Percentiles rank a stretch among this genome's conserved stretches.
Evolutionary conservation across 2,113 vertebrate species (phyloP).

Genomic region (Tragelaphus buxtoni): DNA sequence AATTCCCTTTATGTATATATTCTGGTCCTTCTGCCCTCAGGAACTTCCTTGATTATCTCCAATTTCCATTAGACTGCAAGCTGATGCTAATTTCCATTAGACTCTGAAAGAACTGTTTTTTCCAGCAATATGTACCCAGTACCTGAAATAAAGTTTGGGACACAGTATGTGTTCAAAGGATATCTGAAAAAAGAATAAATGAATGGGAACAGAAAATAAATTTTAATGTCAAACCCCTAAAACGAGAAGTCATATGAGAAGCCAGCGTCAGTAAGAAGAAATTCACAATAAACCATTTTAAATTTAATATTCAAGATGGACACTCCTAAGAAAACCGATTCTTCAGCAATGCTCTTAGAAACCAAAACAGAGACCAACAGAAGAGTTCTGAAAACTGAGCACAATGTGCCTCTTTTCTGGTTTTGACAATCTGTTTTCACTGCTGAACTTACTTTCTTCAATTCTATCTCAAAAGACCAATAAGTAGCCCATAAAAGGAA

Average conservation of each 20-base stretch:
- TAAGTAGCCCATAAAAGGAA: slow-evolving; percentile 16
- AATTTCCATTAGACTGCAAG: not conserved
- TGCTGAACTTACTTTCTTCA: slow-evolving; percentile 18
- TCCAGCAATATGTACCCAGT: not conserved
- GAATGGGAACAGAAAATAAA: slow-evolving; percentile 5
- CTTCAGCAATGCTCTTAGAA: slow-evolving; percentile 17
- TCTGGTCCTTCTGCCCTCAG: not conserved
- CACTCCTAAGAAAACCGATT: slow-evolving; percentile 23
- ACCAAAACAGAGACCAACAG: slow-evolving; percentile 24
- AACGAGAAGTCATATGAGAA: slow-evolving; percentile 12
- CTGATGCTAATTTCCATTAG: not conserved
- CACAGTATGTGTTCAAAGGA: not conserved
- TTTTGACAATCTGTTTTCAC: slow-evolving; percentile 43
- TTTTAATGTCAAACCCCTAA: not conserved
- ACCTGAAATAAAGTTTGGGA: not conserved
- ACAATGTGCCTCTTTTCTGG: slow-evolving; percentile 26
- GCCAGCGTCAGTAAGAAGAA: not conserved
- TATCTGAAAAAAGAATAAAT: not conserved
- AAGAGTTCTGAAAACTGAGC: slow-evolving; percentile 31
- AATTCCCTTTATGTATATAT: not conserved
- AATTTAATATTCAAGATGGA: slow-evolving; percentile 43
- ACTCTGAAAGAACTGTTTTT: not conserved
- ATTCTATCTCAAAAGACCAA: slow-evolving; percentile 10
- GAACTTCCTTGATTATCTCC: not conserved
- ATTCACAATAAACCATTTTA: slow-evolving; percentile 33